Evolutionary conservation across 2,888 invertebrate species (phyloP), one percentile per base, ranked within the genome.

Genomic region (Sisyra terminalis): DNA sequence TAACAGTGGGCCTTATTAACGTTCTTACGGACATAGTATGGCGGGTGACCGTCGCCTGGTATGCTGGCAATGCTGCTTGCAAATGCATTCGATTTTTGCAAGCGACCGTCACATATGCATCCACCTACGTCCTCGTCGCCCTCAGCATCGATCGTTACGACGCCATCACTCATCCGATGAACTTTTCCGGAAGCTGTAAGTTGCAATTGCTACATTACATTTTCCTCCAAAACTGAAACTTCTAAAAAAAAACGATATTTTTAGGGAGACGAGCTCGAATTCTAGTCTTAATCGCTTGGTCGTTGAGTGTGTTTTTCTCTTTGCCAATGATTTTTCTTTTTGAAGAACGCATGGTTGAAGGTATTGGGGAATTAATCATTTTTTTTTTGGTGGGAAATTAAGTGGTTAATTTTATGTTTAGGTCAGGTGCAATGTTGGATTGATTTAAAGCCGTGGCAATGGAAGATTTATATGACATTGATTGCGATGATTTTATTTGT

Each of bases 161-260:
- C 55, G 92, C 90, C 49, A 90, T 92, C 56, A 87, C 87, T 10
- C 84, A 88, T 62, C 92, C 92, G 1, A 88, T 92, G 87, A 90
- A 90, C 65, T 92, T 92, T 63, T 86, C 87, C 42, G 86, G 88
- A 56, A 88, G 89, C 59, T 89, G 90, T 90, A 67, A 85, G 90
- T 84, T 58, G 46, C n/a, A 4, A 17, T 35, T 24, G 24, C 29
- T 16, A 32, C 37, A 34, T 11, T 24, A 40, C n/a, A 24, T 29
- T 6, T 32, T 32, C 32, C 32, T 3, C 2, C 38, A 11, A 38
- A 38, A 15, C 16, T 38, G 6, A n/a, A n/a, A n/a, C n/a, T n/a
- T 17, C 2, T 3, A 38, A 16, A 38, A 5, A 37, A 37, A 15
- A 37, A 14, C 37, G 8, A 7, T 10, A 37, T 8, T 66, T 70